Evolutionary conservation across 2,113 vertebrate genomes (phyloP), one percentile per base, ranked within the genome.

Genomic region (Rhea americana): DNA sequence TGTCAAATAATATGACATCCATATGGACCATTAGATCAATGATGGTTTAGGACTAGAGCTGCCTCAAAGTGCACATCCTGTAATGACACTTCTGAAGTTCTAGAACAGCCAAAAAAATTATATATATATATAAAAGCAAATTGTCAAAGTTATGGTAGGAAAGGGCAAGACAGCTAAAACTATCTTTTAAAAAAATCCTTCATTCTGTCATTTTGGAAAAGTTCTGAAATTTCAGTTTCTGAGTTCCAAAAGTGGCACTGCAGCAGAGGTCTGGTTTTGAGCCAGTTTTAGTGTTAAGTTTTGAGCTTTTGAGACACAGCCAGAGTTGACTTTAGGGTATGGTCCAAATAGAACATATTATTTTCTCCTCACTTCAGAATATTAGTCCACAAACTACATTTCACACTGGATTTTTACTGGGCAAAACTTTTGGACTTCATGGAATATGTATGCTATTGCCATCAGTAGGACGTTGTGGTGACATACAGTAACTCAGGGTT

Each of bases 1-100:
- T 95, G 93, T 94, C 88, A 96, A 89, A 93, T 95, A 96, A 91
- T 24, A 24, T 94, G 88, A 94, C 94, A 95, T 97, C 94, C 91
- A 95, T 94, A 93, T 87, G 94, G 90, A 85, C 91, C 77, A 96
- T 94, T 96, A 96, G 94, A 94, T 90, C 93, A 85, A 85, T 76
- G 79, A 66, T 87, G 89, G 58, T 39, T 55, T 93, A 94, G 82
- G 93, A 95, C 82, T 79, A 76, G 91, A 94, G 82, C 81, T 95
- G 91, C 91, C 81, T 95, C 93, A 90, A 94, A 96, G 86, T 95
- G 92, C 92, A 94, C 90, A 94, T 90, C 91, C 85, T 90, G 47
- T n/a, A 82, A 75, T 73, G 87, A 93, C 89, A 88, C 80, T 48
- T 91, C 87, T 84, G 73, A 91, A 90, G 62, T 87, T 93, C 89